Percentiles rank a stretch among this genome's conserved stretches.
Conservation (phyloP, 2,888 invertebrate species). For the Drosophila histrio region DNA sequence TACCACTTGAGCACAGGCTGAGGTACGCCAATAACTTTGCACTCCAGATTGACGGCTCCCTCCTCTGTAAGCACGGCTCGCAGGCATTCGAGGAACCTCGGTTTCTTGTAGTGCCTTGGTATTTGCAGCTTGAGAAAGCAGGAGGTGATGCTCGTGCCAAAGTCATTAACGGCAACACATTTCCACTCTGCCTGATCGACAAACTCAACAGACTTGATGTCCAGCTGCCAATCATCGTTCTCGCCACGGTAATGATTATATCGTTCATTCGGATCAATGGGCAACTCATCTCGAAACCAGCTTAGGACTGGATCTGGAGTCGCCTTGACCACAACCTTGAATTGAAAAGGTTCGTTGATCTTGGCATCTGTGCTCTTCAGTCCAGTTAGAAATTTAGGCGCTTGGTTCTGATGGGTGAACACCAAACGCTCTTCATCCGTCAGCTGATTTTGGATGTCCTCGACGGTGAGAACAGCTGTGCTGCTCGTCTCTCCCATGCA, state of each 20-base stretch:
- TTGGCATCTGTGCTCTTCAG: slow-evolving; percentile 92
- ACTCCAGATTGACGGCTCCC: slow-evolving; percentile 94
- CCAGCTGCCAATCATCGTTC: slow-evolving; percentile 89
- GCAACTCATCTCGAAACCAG: slow-evolving; percentile 95
- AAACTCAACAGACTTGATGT: slow-evolving; percentile 90
- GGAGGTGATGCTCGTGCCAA: slow-evolving; percentile 94
- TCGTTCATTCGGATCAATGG: slow-evolving; percentile 88
- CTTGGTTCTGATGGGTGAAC: slow-evolving; percentile 89
- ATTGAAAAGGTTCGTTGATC: slow-evolving; percentile 92
- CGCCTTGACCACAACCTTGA: slow-evolving; percentile 92
- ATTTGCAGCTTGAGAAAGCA: slow-evolving; percentile 93
- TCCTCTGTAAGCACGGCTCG: slow-evolving; percentile 94
- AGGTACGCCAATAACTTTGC: slow-evolving; percentile 96
- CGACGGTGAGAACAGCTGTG: slow-evolving; percentile 93
- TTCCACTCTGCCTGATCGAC: slow-evolving; percentile 96
- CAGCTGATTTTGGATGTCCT: slow-evolving; percentile 95
- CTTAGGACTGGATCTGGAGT: slow-evolving; percentile 91
- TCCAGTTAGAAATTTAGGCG: slow-evolving; percentile 92
- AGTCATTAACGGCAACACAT: slow-evolving; percentile 94
- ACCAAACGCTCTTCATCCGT: slow-evolving; percentile 92
- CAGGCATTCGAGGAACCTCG: slow-evolving; percentile 93
- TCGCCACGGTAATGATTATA: slow-evolving; percentile 89
- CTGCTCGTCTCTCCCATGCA: slow-evolving; percentile 96
- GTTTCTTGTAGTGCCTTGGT: slow-evolving; percentile 95
- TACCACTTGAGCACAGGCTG: slow-evolving; percentile 96